phyloP scores from a whole-genome alignment of 2,113 vertebrate species.

The Setophaga petechia region DNA sequence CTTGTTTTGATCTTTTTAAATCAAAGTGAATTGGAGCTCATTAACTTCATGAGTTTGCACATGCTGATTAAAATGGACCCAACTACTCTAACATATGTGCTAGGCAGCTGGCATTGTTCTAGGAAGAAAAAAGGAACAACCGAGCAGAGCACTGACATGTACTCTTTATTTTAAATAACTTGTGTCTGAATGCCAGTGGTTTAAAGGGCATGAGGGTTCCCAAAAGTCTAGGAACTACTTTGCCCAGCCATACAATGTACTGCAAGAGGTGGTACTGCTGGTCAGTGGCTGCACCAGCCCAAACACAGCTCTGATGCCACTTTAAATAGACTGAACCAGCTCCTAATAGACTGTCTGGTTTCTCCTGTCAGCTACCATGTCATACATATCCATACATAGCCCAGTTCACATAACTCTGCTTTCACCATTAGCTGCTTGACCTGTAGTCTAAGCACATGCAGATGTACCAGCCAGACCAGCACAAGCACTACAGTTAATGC shows the following conservation, averaged over 20 bases:
- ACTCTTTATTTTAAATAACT: not conserved
- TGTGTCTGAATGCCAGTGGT: not conserved
- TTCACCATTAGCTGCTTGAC: not conserved
- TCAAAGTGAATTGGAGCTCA: not conserved
- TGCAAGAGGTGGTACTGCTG: not conserved
- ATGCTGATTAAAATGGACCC: not conserved
- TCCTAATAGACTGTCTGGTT: not conserved
- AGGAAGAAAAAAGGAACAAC: not conserved
- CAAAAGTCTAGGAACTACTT: not conserved
- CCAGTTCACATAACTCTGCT: not conserved
- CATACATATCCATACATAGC: too few relatives aligned
- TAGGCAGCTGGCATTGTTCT: not conserved
- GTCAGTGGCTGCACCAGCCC: not conserved
- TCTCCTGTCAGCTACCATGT: not conserved
- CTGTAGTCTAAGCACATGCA: not conserved
- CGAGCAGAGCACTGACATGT: not conserved
- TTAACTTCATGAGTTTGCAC: not conserved
- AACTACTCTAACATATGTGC: not conserved
- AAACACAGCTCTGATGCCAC: not conserved
- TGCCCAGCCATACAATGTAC: fast-evolving
- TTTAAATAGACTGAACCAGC: fast-evolving
- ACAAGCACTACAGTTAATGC: not conserved
- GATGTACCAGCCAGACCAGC: not conserved
- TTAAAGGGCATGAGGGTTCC: not conserved
- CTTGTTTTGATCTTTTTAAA: not conserved